Percentiles rank a stretch among this genome's conserved stretches.
phyloP scores from a whole-genome alignment of 2,888 invertebrate species.

The Polyploca ridens region DNA sequence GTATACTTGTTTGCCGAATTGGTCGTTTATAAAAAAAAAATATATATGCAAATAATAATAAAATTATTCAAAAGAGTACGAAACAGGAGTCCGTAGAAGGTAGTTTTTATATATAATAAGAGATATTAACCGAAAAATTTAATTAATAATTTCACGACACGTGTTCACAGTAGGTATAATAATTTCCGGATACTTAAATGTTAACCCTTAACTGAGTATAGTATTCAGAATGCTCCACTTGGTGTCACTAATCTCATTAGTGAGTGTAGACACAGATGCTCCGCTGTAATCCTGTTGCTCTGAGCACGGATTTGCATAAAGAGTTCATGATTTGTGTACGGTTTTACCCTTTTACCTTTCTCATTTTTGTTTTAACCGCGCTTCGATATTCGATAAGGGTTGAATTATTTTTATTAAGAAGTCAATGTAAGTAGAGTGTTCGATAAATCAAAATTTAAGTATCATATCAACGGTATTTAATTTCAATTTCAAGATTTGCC shows the following conservation, averaged over 20 bases:
- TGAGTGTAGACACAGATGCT: slow-evolving; percentile 69
- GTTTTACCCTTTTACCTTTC: slow-evolving; percentile 36
- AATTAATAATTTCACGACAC: slow-evolving; percentile 2
- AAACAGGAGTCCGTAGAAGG: too few species aligned
- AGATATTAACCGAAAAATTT: not conserved
- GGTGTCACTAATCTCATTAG: slow-evolving; percentile 72
- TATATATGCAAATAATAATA: too few species aligned
- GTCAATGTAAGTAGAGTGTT: too few species aligned
- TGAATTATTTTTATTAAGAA: not conserved
- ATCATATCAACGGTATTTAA: too few species aligned
- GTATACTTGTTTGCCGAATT: too few species aligned
- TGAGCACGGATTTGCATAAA: slow-evolving; percentile 62
- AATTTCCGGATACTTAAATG: slow-evolving; percentile 42
- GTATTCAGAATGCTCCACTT: slow-evolving; percentile 47
- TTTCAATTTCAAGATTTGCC: not conserved
- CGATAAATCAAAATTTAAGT: too few species aligned
- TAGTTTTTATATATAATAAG: too few species aligned
- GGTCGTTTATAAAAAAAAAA: too few species aligned
- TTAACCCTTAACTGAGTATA: slow-evolving; percentile 38
- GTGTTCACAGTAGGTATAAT: slow-evolving; percentile 28
- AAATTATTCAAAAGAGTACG: too few species aligned
- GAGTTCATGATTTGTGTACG: slow-evolving; percentile 63
- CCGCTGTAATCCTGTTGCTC: slow-evolving; percentile 61
- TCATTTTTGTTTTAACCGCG: slow-evolving; percentile 11
- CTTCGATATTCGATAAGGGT: not conserved